These are phyloP conservation scores for Hipposideros larvatus DNA, from an alignment of 2,797 vertebrate species.

Conservation along the genomic window DNA sequence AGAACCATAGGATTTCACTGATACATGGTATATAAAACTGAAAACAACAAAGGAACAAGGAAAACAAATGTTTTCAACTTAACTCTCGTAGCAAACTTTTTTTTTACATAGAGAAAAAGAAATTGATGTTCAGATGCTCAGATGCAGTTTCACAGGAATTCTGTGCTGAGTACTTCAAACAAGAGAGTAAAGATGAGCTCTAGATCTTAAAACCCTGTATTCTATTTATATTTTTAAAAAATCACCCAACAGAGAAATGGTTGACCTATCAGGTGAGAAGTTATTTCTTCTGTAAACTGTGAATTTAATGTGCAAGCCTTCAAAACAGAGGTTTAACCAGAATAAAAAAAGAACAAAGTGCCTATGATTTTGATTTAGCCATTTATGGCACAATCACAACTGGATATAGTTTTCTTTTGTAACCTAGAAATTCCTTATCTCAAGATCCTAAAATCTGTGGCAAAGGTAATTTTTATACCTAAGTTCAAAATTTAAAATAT, in stretches of 20 bases:
- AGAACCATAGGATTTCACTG: no score
- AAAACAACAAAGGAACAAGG: no score
- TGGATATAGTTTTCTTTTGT: slow-evolving; percentile 47
- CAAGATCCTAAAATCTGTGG: background rate
- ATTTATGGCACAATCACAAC: slow-evolving; percentile 9
- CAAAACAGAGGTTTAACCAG: background rate
- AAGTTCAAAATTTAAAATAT: slow-evolving; percentile 37
- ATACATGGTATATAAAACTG: no score
- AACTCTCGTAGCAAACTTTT: no score
- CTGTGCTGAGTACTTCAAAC: background rate
- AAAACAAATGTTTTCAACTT: no score
- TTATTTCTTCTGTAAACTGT: slow-evolving; percentile 35
- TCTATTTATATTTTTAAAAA: background rate
- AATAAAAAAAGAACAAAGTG: background rate
- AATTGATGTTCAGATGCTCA: background rate
- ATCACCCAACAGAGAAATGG: background rate
- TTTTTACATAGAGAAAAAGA: background rate
- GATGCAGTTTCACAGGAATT: background rate
- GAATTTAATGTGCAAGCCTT: slow-evolving; percentile 3
- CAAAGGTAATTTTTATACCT: background rate
- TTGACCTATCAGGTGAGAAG: background rate
- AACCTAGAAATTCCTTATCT: background rate
- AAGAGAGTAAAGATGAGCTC: background rate
- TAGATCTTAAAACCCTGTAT: background rate
- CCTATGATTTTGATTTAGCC: background rate